These are phyloP conservation scores for Neogale vison DNA, from an alignment of 2,113 vertebrate species.

Conservation along the genomic window DNA sequence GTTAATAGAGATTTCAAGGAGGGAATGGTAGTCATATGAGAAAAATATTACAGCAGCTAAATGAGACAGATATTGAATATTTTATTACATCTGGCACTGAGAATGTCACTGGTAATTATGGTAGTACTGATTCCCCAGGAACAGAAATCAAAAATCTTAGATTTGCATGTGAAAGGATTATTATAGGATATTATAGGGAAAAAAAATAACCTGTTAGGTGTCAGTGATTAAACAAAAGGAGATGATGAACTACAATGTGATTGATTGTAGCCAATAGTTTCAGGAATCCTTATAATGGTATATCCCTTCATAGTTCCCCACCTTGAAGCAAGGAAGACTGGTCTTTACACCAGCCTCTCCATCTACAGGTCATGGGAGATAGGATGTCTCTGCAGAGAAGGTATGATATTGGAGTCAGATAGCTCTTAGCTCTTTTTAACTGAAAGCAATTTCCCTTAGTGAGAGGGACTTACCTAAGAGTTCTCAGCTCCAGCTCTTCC, in stretches of 20 bases:
- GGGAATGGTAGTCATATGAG: neutral
- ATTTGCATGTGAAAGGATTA: neutral
- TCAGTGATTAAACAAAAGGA: neutral
- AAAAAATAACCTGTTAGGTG: neutral
- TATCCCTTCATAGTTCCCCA: neutral
- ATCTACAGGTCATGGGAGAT: no score
- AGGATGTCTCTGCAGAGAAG: neutral
- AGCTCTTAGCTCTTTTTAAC: neutral
- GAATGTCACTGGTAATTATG: neutral
- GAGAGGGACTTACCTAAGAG: neutral
- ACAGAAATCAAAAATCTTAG: neutral
- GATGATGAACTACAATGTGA: neutral
- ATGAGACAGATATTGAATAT: neutral
- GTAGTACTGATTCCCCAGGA: neutral
- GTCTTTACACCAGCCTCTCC: neutral
- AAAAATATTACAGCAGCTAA: neutral
- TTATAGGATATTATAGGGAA: accelerated
- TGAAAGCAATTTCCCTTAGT: neutral
- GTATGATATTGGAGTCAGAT: neutral
- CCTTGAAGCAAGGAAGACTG: neutral
- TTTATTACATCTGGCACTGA: neutral
- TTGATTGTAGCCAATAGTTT: neutral
- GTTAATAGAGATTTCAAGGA: neutral
- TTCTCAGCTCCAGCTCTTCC: neutral
- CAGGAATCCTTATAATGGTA: neutral